Evolutionary conservation across 1,140 invertebrate genomes (phyloP), one percentile per base, ranked within the genome.

Genomic region (Heterodera schachtii): DNA sequence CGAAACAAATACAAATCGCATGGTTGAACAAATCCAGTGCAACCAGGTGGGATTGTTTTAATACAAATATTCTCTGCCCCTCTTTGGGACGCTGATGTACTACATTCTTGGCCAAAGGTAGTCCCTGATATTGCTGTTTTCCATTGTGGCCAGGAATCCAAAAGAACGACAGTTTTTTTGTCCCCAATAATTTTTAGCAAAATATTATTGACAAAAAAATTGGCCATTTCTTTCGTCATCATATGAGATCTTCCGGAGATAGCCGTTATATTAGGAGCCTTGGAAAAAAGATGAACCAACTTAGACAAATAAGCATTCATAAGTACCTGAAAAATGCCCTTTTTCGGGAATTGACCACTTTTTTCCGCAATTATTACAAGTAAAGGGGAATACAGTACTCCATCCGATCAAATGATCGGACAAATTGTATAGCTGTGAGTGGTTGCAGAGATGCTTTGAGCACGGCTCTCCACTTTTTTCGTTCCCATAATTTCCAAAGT

Each of bases 121-220:
- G 31, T 11, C 11, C 43, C 69, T 5, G 4, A 11, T 70, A 49
- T 49, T 41, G 43, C 69, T 9, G 31, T 70, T 31, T 70, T 70
- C 69, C 69, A 70, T 70, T 31, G 31, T 9, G 69, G 69, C 69
- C 69, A 70, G 11, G 69, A 70, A 70, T 70, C 69, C 4, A 70
- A 11, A 41, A 70, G 69, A 70, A 70, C 9, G 8, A 70, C 11
- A 5, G 69, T 70, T 70, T 70, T 70, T 70, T 70, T 70, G 4
- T 44, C 31, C 4, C 31, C 31, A 70, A 41, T 41, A 5, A 44
- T 70, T 4, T 4, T 5, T 9, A 70, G 9, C 31, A 70, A 70
- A 70, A 6, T 41, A n/a, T 70, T 11, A 11, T 31, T 70, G 69
- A 70, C 69, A 70, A 70, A 70, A 31, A 6, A 41, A 6, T 70